A percentile compares a stretch with the other conserved stretches of the same genome.
Conservation (phyloP, 1,140 invertebrate genomes). For the Musca domestica region DNA sequence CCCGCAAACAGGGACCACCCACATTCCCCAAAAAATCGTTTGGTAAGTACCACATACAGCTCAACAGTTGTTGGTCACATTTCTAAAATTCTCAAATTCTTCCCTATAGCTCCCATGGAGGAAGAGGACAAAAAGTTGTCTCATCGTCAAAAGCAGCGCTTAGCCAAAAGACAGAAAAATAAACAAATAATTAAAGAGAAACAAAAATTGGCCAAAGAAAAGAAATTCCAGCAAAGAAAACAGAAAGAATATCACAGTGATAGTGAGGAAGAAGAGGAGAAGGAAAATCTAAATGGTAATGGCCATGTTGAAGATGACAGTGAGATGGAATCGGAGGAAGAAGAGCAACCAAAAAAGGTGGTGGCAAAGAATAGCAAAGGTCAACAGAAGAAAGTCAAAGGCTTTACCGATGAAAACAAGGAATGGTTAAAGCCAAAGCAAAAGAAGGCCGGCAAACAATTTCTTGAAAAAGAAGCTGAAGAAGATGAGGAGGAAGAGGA, state of each 20-base stretch:
- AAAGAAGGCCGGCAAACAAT: slow-evolving; percentile 52
- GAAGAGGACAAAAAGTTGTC: slow-evolving; percentile 61
- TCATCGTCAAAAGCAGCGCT: slow-evolving; percentile 68
- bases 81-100: neutral
- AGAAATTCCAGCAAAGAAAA: slow-evolving; percentile 9
- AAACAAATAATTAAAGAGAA: slow-evolving; percentile 56
- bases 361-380: slow-evolving; percentile 26
- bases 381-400: slow-evolving; percentile 40
- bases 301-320: slow-evolving; percentile 24
- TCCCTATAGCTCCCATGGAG: slow-evolving; percentile 40
- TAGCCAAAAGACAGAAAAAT: slow-evolving; percentile 63
- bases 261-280: slow-evolving; percentile 39
- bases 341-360: slow-evolving; percentile 31
- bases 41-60: slow-evolving; percentile 50
- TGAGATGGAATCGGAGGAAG: slow-evolving; percentile 28
- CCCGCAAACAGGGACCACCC: slow-evolving; percentile 80
- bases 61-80: neutral
- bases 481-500: slow-evolving; percentile 21
- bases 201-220: slow-evolving; percentile 48
- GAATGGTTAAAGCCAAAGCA: slow-evolving; percentile 66
- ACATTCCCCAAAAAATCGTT: slow-evolving; percentile 59
- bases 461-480: slow-evolving; percentile 30
- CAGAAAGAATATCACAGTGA: slow-evolving; percentile 45
- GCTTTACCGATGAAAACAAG: slow-evolving; percentile 69
- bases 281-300: neutral